Evolutionary conservation across 2,888 invertebrate genomes (phyloP), one percentile per base, ranked within the genome.

Genomic region (Dyspetes luteomarginatus): DNA sequence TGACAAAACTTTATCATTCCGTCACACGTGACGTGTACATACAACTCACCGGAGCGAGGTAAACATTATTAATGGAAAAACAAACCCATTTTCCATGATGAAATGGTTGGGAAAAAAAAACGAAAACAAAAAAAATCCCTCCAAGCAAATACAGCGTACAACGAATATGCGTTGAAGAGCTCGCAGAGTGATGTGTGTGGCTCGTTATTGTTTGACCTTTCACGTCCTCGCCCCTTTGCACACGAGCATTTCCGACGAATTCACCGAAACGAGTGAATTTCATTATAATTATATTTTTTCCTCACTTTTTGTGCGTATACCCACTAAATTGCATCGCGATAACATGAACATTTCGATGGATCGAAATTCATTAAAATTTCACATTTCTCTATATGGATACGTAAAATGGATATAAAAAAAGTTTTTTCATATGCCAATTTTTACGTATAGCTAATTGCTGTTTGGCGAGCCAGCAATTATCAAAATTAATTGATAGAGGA

Each of bases 201-300:
- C 48, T 60, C 30, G 71, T 71, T 71, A 71, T 48, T n/a, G 30
- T 58, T 48, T 71, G 58, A 45, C 30, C 58, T 36, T 30, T 58
- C 58, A 22, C 67, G 19, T 36, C 30, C 26, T 43, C 26, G 26
- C 12, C n/a, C 58, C 58, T 22, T 48, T 45, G 24, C 22, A n/a
- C n/a, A 4, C 1, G 24, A 41, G 48, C 55, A 80, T 75, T 81
- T 73, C 78, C 76, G 22, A 60, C 58, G 67, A 74, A 75, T 65
- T 62, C 82, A 78, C 71, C 73, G 78, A 80, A 81, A 67, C 72
- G 69, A 60, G 81, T 83, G 80, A n/a, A 80, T 80, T 85, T 85
- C 80, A 85, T 86, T 83, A 82, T 83, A 85, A 86, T 81, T 77
- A 83, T 82, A 82, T 84, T 85, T 68, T 26, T 68, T 22, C 58